These are phyloP conservation scores for Passer domesticus DNA, from an alignment of 2,113 vertebrate species.

Conservation along the genomic window DNA sequence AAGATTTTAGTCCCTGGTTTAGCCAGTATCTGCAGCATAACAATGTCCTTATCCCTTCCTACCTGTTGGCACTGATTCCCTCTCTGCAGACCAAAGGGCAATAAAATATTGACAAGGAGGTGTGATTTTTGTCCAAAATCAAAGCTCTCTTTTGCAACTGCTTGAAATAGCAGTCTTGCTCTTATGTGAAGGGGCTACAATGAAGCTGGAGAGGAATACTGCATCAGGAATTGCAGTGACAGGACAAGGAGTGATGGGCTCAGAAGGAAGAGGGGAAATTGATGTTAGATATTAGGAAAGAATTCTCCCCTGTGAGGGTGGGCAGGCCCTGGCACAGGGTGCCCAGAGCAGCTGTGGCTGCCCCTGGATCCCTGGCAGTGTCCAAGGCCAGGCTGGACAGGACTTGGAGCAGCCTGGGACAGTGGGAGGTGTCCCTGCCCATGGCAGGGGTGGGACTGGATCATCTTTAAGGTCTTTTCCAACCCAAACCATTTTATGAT, in stretches of 20 bases:
- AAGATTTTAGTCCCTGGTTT: not conserved
- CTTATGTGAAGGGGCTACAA: not conserved
- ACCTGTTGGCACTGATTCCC: not conserved
- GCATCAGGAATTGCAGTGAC: not conserved
- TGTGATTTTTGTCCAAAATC: not conserved
- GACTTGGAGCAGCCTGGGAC: not conserved
- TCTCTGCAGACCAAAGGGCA: not conserved
- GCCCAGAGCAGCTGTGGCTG: not conserved
- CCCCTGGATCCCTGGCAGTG: not conserved
- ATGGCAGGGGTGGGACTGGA: accelerated
- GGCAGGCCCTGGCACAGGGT: not conserved
- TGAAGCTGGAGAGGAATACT: not conserved
- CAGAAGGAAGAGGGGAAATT: not conserved
- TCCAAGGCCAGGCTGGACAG: accelerated
- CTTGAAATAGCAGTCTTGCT: not conserved
- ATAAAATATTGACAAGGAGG: not conserved
- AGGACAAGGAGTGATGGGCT: not conserved
- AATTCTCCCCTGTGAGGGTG: accelerated
- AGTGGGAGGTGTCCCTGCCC: not conserved
- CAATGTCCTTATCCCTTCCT: not conserved
- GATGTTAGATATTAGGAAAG: not conserved
- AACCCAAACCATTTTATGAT: not conserved
- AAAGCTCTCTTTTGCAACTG: not conserved
- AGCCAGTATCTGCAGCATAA: not conserved
- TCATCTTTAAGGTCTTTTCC: accelerated